phyloP scores from a whole-genome alignment of 1,140 invertebrate species.

The Catajapyx aquilonaris region DNA sequence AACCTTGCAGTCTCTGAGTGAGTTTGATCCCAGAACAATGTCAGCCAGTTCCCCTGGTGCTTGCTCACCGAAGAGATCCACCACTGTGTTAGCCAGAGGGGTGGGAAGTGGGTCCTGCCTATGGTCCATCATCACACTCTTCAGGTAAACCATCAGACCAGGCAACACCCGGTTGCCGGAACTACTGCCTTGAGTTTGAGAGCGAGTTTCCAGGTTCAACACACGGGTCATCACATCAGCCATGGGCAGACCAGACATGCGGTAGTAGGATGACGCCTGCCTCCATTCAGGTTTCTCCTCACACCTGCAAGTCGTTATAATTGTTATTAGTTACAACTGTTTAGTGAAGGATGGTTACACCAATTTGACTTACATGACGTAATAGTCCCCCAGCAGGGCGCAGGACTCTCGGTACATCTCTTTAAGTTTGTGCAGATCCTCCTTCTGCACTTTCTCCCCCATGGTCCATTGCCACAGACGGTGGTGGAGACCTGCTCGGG shows the following conservation, averaged over 20 bases:
- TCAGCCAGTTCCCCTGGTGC: slow-evolving; percentile 24
- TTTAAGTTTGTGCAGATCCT: slow-evolving; percentile 19
- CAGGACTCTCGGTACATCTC: slow-evolving; percentile 34
- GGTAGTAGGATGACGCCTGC: slow-evolving; percentile 34
- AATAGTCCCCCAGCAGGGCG: slow-evolving; percentile 37
- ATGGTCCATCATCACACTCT: slow-evolving; percentile 4
- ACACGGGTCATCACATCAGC: slow-evolving; percentile 25
- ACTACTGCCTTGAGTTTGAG: too few relatives aligned
- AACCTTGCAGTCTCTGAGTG: slow-evolving; percentile 31
- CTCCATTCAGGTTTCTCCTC: slow-evolving; percentile 27
- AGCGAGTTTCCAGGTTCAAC: too few relatives aligned
- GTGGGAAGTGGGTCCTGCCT: background rate
- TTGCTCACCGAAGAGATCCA: slow-evolving; percentile 20
- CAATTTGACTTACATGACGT: slow-evolving; percentile 28
- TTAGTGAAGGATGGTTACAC: background rate
- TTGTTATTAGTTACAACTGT: background rate
- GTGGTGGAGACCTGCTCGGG: slow-evolving; percentile 20
- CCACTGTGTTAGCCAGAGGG: slow-evolving; percentile 25
- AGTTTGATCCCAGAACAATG: slow-evolving; percentile 27
- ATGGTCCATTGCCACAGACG: background rate
- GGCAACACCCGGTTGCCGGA: too few relatives aligned
- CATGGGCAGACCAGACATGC: slow-evolving; percentile 28
- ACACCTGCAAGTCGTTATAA: slow-evolving; percentile 9
- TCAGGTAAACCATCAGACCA: slow-evolving; percentile 30
- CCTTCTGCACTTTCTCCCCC: slow-evolving; percentile 12